phyloP scores from a whole-genome alignment of 2,797 vertebrate genomes.

The Luscinia megarhynchos region DNA sequence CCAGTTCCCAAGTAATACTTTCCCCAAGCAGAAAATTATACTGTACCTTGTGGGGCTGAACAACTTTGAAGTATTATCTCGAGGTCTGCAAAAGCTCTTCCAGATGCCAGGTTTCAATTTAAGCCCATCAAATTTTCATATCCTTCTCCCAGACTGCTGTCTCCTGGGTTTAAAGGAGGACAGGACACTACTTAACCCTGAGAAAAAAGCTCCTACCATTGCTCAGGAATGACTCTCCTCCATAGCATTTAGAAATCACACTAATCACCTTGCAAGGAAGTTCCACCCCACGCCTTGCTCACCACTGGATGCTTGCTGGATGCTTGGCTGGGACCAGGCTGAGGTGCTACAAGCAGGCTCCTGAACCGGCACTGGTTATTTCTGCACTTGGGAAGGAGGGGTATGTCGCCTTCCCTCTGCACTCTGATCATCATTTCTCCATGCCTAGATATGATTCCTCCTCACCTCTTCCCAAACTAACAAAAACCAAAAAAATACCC shows the following conservation, averaged over 20 bases:
- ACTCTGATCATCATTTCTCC: background rate
- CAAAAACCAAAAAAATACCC: background rate
- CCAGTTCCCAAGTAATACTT: background rate
- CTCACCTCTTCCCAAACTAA: background rate
- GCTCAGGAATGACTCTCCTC: background rate
- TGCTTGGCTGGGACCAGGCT: background rate
- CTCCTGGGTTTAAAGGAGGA: background rate
- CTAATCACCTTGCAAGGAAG: background rate
- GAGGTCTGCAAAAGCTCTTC: constrained; percentile 24
- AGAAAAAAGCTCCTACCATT: background rate
- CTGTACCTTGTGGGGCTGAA: constrained; percentile 4
- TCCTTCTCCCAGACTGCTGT: background rate
- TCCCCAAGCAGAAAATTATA: background rate
- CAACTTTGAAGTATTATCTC: background rate
- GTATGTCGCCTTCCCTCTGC: background rate
- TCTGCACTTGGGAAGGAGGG: background rate
- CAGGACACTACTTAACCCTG: background rate
- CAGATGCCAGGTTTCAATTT: constrained; percentile 19
- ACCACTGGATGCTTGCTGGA: rapidly evolving
- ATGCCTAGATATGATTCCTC: background rate
- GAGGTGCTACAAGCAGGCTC: background rate
- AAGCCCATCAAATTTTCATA: constrained; percentile 45
- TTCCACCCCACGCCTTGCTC: background rate
- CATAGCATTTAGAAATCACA: background rate
- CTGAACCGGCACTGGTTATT: background rate